phyloP scores from a whole-genome alignment of 2,797 vertebrate genomes.

The Gorsachius magnificus region DNA sequence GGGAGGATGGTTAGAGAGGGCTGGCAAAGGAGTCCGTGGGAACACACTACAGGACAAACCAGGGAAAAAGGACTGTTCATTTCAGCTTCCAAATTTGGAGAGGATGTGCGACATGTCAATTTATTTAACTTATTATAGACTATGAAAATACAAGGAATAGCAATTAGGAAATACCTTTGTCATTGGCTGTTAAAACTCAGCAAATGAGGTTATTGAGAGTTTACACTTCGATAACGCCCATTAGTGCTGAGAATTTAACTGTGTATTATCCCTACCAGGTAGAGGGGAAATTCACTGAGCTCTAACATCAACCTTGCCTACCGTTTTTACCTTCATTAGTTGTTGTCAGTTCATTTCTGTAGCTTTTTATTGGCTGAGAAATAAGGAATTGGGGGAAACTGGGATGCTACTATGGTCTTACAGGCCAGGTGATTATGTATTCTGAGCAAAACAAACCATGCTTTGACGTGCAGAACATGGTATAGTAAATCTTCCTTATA shows the following conservation, averaged over 20 bases:
- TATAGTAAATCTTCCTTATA: not conserved
- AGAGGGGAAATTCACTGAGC: not conserved
- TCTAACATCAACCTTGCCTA: not conserved
- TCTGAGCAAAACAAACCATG: not conserved
- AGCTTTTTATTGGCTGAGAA: not conserved
- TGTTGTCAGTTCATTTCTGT: not conserved
- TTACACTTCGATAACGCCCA: not conserved
- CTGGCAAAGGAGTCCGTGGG: fast-evolving
- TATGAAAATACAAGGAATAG: not conserved
- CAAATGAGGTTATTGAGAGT: not conserved
- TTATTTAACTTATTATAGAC: not conserved
- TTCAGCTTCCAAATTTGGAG: not conserved
- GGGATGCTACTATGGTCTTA: not conserved
- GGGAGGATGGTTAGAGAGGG: constrained; percentile 40
- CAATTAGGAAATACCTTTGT: not conserved
- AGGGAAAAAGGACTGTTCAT: not conserved
- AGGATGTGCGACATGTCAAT: not conserved
- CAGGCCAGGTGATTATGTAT: not conserved
- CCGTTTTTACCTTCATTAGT: not conserved
- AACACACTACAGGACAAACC: not conserved
- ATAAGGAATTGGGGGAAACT: not conserved
- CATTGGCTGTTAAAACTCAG: not conserved
- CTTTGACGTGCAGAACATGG: not conserved
- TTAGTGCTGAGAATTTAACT: not conserved
- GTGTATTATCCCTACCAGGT: not conserved